phyloP scores from a whole-genome alignment of 2,888 invertebrate genomes.

The Leucophenga maculata region DNA sequence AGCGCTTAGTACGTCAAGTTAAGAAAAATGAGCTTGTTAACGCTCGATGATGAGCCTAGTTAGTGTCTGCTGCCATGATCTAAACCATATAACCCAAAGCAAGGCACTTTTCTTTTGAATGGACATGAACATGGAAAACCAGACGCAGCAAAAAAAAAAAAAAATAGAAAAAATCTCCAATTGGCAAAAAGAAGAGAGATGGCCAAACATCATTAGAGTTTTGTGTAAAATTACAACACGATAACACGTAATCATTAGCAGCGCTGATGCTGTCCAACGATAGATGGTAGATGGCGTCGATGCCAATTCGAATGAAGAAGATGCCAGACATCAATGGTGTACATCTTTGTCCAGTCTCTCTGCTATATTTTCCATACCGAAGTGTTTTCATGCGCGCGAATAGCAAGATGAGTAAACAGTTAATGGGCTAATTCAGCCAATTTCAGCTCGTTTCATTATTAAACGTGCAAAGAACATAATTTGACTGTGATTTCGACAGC shows the following conservation, averaged over 20 bases:
- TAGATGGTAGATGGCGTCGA: background rate
- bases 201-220: slow-evolving; percentile 56
- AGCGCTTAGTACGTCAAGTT: slow-evolving; percentile 57
- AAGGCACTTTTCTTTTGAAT: slow-evolving; percentile 11
- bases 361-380: too few species aligned
- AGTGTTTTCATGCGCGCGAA: too few species aligned
- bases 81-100: slow-evolving; percentile 64
- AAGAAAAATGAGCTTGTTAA: slow-evolving; percentile 68
- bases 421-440: slow-evolving; percentile 26
- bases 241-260: slow-evolving; percentile 68
- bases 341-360: too few species aligned
- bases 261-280: slow-evolving; percentile 34
- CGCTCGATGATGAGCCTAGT: slow-evolving; percentile 66
- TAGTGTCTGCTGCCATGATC: slow-evolving; percentile 62
- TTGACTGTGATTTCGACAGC: slow-evolving; percentile 45
- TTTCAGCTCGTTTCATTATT: slow-evolving; percentile 60
- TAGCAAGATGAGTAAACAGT: background rate
- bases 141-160: too few species aligned
- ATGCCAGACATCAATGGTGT: background rate
- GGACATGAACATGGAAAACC: slow-evolving; percentile 18
- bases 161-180: slow-evolving; percentile 3
- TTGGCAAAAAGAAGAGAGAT: slow-evolving; percentile 26
- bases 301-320: background rate
- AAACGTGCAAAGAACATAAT: slow-evolving; percentile 65
- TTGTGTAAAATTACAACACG: slow-evolving; percentile 66